A percentile compares a stretch with the other conserved stretches of the same genome.
Evolutionary conservation across 2,888 invertebrate genomes (phyloP).

Genomic region (Apotomis turbidana): DNA sequence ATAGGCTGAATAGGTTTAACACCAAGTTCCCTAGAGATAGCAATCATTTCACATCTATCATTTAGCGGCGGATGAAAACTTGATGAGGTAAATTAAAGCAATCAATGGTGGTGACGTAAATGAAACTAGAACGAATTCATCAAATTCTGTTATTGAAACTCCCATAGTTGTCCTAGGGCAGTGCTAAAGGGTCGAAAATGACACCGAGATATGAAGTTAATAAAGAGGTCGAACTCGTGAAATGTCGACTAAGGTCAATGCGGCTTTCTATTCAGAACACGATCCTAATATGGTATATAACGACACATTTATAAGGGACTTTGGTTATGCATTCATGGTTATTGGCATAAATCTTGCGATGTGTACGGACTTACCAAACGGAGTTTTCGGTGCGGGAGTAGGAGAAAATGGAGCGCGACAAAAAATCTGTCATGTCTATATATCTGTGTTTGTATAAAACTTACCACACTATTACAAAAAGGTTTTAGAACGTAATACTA

Average conservation of each 20-base stretch:
- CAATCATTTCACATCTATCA: conserved; percentile 23
- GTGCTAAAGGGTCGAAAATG: conserved; percentile 17
- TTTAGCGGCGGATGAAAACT: conserved; percentile 14
- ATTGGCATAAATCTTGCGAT: no score
- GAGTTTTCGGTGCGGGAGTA: no score
- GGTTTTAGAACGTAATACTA: no score
- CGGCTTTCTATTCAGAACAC: conserved; percentile 54
- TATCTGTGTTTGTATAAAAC: no score
- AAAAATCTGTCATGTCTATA: no score
- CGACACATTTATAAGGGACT: conserved; percentile 44
- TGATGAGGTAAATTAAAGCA: background rate
- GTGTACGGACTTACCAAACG: no score
- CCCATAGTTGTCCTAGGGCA: background rate
- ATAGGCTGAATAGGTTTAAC: background rate
- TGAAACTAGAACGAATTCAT: background rate
- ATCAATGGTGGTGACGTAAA: background rate
- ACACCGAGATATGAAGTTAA: conserved; percentile 38
- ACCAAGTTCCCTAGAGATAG: conserved; percentile 14
- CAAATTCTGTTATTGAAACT: background rate
- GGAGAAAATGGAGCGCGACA: no score
- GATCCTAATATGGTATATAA: conserved; percentile 46
- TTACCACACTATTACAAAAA: no score
- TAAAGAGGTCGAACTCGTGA: conserved; percentile 59
- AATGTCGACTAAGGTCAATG: conserved; percentile 52
- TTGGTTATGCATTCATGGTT: background rate